These are phyloP conservation scores for Mesorhabditis belari DNA, from an alignment of 2,888 invertebrate genomes.

Conservation along the genomic window DNA sequence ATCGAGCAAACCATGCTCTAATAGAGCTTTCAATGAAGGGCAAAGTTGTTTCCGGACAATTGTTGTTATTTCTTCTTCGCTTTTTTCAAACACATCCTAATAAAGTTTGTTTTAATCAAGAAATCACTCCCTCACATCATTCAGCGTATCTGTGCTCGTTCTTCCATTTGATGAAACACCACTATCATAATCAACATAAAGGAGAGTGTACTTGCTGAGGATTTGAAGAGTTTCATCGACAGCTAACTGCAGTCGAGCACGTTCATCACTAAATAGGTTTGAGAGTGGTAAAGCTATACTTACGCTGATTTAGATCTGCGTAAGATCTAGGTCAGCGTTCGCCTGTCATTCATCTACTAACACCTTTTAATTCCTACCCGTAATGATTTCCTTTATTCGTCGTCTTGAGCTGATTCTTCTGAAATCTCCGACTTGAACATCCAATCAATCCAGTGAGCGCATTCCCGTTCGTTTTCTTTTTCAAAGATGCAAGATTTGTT, in stretches of 20 bases:
- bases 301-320: too few species aligned
- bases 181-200: conserved; percentile 31
- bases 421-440: conserved; percentile 57
- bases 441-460: neutral
- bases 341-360: too few species aligned
- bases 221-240: conserved; percentile 65
- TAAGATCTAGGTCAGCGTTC: too few species aligned
- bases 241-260: conserved; percentile 85
- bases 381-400: conserved; percentile 82
- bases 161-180: conserved; percentile 12
- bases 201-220: conserved; percentile 51
- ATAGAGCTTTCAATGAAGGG: conserved; percentile 78
- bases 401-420: conserved; percentile 74
- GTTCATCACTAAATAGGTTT: conserved; percentile 68
- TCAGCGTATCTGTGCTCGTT: conserved; percentile 11
- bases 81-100: conserved; percentile 52
- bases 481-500: neutral
- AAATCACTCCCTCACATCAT: conserved; percentile 18
- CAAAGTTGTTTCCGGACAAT: conserved; percentile 86
- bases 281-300: too few species aligned
- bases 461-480: neutral
- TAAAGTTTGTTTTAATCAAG: neutral
- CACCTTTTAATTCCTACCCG: conserved; percentile 63
- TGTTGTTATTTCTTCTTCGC: conserved; percentile 75
- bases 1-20: conserved; percentile 78